Base-by-base conservation (phyloP, 2,888 invertebrate genomes). In the Ashinkailepas kermadecensis region DNA sequence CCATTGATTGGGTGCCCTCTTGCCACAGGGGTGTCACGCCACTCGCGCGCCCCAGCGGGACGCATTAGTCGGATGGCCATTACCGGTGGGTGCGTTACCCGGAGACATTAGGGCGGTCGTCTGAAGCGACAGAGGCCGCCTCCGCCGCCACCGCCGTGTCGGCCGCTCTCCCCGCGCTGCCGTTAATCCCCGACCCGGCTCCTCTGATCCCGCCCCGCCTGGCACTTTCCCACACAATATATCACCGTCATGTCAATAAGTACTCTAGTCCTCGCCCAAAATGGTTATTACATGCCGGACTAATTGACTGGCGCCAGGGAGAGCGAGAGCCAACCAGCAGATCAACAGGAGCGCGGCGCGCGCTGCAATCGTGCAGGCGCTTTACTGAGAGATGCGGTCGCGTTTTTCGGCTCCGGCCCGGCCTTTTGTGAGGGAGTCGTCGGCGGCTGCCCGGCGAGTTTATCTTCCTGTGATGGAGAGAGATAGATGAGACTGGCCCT, bases 221-320 rank as follows among this genome's bases (percentile, higher is more conserved):
- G 74, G 15, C 74, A 74, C 74, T 74, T 74, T 74, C 74, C 74
- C 74, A 74, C 74, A 54, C 74, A 1, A 74, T 74, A 74, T 74
- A 74, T 74, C 74, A 74, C 74, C 74, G 74, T 54, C 74, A 74
- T 74, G 74, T 74, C 74, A 74, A 74, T 74, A 74, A 74, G 74
- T 74, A 74, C 74, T 74, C 54, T 74, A 74, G 74, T 74, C 74
- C 74, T 39, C 74, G 54, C 74, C 65, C 74, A 74, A 74, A 74
- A 74, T 74, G 74, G 74, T 74, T 74, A 74, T 74, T 74, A 74
- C 54, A 15, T 12, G 7, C 18, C 54, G 9, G 74, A 21, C 74
- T 54, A 54, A 54, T 39, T 74, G 74, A 74, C 74, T 15, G 74
- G 70, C 10, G 39, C 8, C 39, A 39, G 39, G 2, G 39, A 1